phyloP scores from a whole-genome alignment of 2,888 invertebrate genomes.

The Phlogophora meticulosa region DNA sequence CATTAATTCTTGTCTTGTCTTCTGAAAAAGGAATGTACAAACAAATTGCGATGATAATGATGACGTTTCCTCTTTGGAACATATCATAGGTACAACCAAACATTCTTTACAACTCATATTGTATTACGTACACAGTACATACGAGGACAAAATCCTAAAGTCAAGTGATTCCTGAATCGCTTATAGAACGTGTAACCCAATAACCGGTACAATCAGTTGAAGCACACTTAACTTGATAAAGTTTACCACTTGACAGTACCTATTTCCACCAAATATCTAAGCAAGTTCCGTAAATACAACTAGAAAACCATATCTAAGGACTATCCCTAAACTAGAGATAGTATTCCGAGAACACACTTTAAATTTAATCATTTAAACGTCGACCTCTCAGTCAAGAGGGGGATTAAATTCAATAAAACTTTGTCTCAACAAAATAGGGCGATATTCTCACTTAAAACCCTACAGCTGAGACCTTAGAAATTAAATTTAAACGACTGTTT shows the following conservation, averaged over 20 bases:
- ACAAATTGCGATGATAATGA: too few relatives aligned
- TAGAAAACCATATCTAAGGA: neutral
- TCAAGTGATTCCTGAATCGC: conserved; percentile 26
- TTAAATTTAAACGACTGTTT: conserved; percentile 63
- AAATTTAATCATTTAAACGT: conserved; percentile 12
- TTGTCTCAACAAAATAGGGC: conserved; percentile 22
- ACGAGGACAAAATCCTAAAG: conserved; percentile 11
- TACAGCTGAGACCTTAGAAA: conserved; percentile 47
- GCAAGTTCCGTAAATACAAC: neutral
- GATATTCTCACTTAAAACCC: conserved; percentile 36
- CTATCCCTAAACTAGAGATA: neutral
- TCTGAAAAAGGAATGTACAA: too few relatives aligned
- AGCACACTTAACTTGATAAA: conserved; percentile 49
- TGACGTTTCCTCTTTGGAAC: too few relatives aligned
- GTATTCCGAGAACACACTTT: neutral
- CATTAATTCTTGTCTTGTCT: too few relatives aligned
- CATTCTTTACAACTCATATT: conserved; percentile 11
- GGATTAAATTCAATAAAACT: conserved; percentile 31
- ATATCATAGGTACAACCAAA: neutral
- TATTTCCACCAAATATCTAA: conserved; percentile 14
- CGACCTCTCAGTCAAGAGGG: neutral
- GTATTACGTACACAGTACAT: conserved; percentile 14
- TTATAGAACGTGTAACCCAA: conserved; percentile 33
- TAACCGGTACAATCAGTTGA: conserved; percentile 37
- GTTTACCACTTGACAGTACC: conserved; percentile 22